Evolutionary conservation across 1,140 invertebrate species (phyloP).

Genomic region (Drosophila bocki): DNA sequence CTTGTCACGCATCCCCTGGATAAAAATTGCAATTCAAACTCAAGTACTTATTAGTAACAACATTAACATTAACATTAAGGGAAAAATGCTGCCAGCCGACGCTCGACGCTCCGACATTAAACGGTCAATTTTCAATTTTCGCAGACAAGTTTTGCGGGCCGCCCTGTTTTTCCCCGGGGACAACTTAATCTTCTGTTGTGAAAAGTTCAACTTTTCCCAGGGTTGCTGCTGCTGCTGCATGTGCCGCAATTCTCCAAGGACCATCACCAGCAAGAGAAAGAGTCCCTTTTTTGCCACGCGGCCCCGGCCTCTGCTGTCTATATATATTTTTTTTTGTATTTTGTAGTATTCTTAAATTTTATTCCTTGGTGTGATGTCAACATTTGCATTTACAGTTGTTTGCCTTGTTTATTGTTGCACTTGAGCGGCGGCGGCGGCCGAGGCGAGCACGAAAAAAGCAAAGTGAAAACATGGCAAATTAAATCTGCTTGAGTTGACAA

Average conservation of each 20-base stretch:
- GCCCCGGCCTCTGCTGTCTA: constrained; percentile 30
- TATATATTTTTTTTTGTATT: not conserved
- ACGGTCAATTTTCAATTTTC: constrained; percentile 85
- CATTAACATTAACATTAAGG: constrained; percentile 28
- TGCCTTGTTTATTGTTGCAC: constrained; percentile 72
- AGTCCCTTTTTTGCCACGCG: constrained; percentile 66
- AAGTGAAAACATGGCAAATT: constrained; percentile 79
- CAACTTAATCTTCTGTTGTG: constrained; percentile 82
- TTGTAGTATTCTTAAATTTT: constrained; percentile 13
- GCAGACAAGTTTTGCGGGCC: constrained; percentile 63
- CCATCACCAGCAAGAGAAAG: constrained; percentile 7
- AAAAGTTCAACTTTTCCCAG: constrained; percentile 78
- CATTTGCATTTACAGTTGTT: constrained; percentile 80
- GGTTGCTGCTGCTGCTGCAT: constrained; percentile 59
- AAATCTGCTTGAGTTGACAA: constrained; percentile 83
- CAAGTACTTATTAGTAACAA: constrained; percentile 71
- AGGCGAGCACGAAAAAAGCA: constrained; percentile 19
- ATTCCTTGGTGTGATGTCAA: constrained; percentile 75
- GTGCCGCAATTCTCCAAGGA: constrained; percentile 77
- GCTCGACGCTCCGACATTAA: constrained; percentile 58
- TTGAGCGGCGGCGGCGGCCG: constrained; percentile 42
- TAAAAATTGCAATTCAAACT: constrained; percentile 44
- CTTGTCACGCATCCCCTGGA: constrained; percentile 56
- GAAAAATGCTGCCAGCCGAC: constrained; percentile 55
- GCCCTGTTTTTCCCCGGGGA: constrained; percentile 54